A percentile compares a stretch with the other conserved stretches of the same genome.
Conservation (phyloP, 2,888 invertebrate genomes). For the Aleiodes alternator region DNA sequence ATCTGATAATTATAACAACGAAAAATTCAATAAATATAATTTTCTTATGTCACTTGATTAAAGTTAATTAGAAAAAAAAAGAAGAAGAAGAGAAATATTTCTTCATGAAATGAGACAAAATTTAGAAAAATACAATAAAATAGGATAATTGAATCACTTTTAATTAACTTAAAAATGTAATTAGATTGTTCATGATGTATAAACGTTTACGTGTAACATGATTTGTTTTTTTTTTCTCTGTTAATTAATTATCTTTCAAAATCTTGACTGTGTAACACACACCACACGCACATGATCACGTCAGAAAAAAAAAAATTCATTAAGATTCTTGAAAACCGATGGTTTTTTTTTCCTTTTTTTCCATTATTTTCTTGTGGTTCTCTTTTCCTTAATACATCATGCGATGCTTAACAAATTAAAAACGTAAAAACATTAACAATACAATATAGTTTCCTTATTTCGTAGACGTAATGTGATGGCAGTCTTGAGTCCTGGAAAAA, state of each 20-base stretch:
- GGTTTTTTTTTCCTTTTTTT: neutral
- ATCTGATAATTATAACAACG: neutral
- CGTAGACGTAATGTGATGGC: conserved; percentile 72
- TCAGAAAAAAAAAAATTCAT: neutral
- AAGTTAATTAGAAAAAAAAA: neutral
- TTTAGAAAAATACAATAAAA: conserved; percentile 15
- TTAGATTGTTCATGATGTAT: conserved; percentile 16
- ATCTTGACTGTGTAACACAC: neutral
- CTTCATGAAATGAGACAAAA: neutral
- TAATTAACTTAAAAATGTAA: conserved; percentile 30
- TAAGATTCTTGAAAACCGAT: neutral
- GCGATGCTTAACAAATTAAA: conserved; percentile 73
- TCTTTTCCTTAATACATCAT: conserved; percentile 56
- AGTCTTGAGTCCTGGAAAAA: conserved; percentile 73
- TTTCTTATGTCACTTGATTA: too few species aligned
- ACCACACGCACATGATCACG: conserved; percentile 2
- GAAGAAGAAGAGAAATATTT: neutral
- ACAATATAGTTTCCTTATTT: conserved; percentile 70
- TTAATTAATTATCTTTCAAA: conserved; percentile 16
- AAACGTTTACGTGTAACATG: conserved; percentile 28
- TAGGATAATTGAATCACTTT: conserved; percentile 19
- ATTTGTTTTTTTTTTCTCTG: conserved; percentile 19
- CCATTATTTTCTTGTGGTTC: conserved; percentile 31
- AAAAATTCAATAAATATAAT: too few species aligned
- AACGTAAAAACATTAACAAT: conserved; percentile 74